Conservation (phyloP, 2,888 invertebrate species). For the Stenoptilia bipunctidactyla region DNA sequence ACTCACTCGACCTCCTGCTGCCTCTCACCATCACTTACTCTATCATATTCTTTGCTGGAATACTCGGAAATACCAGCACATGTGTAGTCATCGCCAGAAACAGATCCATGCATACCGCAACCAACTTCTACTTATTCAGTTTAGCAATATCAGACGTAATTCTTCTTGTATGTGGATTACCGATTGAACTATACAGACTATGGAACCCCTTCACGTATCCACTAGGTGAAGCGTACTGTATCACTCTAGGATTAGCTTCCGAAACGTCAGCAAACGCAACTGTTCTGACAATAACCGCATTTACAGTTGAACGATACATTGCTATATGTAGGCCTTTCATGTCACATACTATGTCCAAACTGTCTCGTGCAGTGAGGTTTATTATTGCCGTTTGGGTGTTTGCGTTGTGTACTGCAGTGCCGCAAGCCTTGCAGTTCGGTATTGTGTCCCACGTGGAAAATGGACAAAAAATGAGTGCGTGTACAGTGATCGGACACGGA, state of each 20-base stretch:
- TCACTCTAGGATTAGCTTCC: constrained; percentile 80
- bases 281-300: constrained; percentile 88
- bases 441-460: constrained; percentile 67
- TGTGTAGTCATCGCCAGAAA: constrained; percentile 84
- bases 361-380: constrained; percentile 84
- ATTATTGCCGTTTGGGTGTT: constrained; percentile 83
- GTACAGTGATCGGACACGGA: constrained; percentile 71
- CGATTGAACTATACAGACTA: constrained; percentile 81
- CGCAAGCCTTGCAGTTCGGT: constrained; percentile 86
- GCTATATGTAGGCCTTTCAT: constrained; percentile 90
- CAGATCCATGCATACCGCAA: constrained; percentile 86
- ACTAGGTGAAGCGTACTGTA: constrained; percentile 83
- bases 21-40: constrained; percentile 78
- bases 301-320: constrained; percentile 89
- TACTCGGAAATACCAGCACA: constrained; percentile 84
- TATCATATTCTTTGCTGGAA: constrained; percentile 78
- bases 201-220: constrained; percentile 82
- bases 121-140: constrained; percentile 86
- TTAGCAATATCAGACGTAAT: constrained; percentile 83
- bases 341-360: constrained; percentile 85
- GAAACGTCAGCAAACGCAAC: constrained; percentile 91
- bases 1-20: constrained; percentile 73
- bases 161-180: constrained; percentile 81
- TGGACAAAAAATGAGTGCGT: constrained; percentile 59
- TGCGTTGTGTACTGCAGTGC: constrained; percentile 80